Percentiles rank a stretch among this genome's conserved stretches.
These are phyloP conservation scores for Sebastes reedi DNA, from an alignment of 2,797 vertebrate species.

Conservation along the genomic window DNA sequence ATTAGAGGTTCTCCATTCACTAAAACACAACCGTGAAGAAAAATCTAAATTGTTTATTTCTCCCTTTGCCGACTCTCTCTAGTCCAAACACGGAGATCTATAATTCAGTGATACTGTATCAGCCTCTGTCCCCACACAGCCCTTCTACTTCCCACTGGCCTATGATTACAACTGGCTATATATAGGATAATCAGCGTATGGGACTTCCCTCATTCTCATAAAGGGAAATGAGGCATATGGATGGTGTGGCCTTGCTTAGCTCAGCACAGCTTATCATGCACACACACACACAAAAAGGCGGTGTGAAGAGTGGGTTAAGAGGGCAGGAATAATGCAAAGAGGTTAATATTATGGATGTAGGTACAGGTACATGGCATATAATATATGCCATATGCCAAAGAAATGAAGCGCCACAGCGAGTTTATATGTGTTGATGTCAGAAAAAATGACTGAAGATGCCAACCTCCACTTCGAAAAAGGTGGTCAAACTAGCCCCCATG, in stretches of 20 bases:
- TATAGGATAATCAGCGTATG: slow-evolving; percentile 86
- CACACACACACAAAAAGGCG: slow-evolving; percentile 72
- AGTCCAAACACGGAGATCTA: slow-evolving; percentile 41
- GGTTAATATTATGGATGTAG: slow-evolving; percentile 3
- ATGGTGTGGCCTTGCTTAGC: slow-evolving; percentile 50
- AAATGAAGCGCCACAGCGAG: too few relatives aligned
- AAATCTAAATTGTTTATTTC: not conserved
- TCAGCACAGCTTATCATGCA: slow-evolving; percentile 33
- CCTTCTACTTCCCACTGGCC: slow-evolving; percentile 71
- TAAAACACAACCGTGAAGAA: not conserved
- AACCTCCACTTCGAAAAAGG: too few relatives aligned
- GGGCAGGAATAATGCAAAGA: not conserved
- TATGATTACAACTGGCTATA: slow-evolving; percentile 86
- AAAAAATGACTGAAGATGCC: too few relatives aligned
- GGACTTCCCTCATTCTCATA: slow-evolving; percentile 84
- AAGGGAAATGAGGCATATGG: slow-evolving; percentile 85
- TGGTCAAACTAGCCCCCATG: too few relatives aligned
- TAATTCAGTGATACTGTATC: slow-evolving; percentile 54
- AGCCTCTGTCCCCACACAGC: slow-evolving; percentile 33
- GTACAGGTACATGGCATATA: not conserved
- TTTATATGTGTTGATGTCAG: too few relatives aligned
- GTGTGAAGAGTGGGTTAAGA: slow-evolving; percentile 64
- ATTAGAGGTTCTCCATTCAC: not conserved
- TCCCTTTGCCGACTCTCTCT: not conserved
- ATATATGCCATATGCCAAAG: too few relatives aligned